A percentile compares a stretch with the other conserved stretches of the same genome.
Evolutionary conservation across 2,113 vertebrate genomes (phyloP).

Genomic region (Chelonoidis abingdonii): DNA sequence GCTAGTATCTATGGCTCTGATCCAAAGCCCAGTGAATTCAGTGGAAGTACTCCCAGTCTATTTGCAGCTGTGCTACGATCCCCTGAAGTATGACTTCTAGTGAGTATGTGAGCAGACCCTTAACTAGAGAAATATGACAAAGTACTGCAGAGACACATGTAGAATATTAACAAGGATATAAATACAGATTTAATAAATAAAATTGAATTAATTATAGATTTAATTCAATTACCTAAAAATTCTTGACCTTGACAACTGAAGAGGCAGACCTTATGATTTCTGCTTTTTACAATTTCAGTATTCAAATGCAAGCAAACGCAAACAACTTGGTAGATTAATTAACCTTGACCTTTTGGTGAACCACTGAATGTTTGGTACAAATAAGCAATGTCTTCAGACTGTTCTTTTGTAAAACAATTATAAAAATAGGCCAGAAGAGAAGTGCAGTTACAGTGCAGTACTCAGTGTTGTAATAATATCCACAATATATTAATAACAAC

Average conservation of each 20-base stretch:
- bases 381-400: slow-evolving; percentile 52
- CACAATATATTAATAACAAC: slow-evolving; percentile 49
- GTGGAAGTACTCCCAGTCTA: background rate
- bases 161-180: slow-evolving; percentile 63
- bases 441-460: slow-evolving; percentile 42
- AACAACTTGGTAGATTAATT: slow-evolving; percentile 65
- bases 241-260: slow-evolving; percentile 70
- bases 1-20: background rate
- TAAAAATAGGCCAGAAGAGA: slow-evolving; percentile 55
- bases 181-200: slow-evolving; percentile 69
- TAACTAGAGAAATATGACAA: background rate
- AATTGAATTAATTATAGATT: slow-evolving; percentile 74
- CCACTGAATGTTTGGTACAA: slow-evolving; percentile 64
- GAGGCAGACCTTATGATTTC: slow-evolving; percentile 65
- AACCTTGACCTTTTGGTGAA: slow-evolving; percentile 66
- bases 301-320: slow-evolving; percentile 71
- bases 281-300: slow-evolving; percentile 65
- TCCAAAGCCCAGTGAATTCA: background rate
- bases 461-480: slow-evolving; percentile 38
- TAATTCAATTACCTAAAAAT: slow-evolving; percentile 73
- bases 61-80: background rate
- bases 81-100: background rate
- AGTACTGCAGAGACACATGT: background rate
- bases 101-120: background rate
- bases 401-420: slow-evolving; percentile 61